phyloP scores from a whole-genome alignment of 2,113 vertebrate genomes.

The Melanocharis versteri region DNA sequence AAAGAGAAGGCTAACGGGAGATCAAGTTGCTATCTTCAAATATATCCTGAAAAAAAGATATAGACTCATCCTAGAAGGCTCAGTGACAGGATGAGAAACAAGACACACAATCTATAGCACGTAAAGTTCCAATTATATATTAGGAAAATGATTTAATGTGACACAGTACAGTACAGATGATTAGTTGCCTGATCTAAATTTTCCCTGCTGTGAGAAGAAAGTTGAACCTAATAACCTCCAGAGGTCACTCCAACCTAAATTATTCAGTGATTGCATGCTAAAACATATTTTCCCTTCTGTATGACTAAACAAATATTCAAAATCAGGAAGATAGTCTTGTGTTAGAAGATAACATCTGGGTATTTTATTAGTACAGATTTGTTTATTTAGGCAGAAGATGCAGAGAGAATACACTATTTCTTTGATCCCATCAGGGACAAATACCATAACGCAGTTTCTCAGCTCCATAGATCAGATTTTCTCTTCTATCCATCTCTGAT shows the following conservation, averaged over 20 bases:
- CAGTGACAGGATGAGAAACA: background rate
- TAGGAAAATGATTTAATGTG: background rate
- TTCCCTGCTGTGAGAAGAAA: background rate
- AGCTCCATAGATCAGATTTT: background rate
- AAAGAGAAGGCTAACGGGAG: background rate
- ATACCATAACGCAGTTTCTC: background rate
- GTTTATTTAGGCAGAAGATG: background rate
- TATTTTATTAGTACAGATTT: background rate
- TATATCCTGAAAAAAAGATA: background rate
- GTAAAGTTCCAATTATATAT: background rate
- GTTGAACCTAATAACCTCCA: background rate
- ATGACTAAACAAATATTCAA: background rate
- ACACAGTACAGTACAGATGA: background rate
- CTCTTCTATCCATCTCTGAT: background rate
- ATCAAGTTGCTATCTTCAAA: background rate
- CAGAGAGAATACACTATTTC: background rate
- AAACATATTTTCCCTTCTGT: background rate
- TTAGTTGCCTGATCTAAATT: background rate
- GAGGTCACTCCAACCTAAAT: constrained; percentile 39
- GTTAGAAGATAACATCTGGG: background rate
- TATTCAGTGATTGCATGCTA: background rate
- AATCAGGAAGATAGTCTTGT: background rate
- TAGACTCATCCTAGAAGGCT: background rate
- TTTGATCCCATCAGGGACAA: background rate
- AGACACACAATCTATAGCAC: background rate